Conservation (phyloP, 2,113 vertebrate genomes). For the human (Homo sapiens) region GRCh38 chr16:82755501-82756000, state of each 20-base stretch:
- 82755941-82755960: not conserved
- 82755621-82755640: not conserved
- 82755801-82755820: not conserved
- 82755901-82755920: not conserved
- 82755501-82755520: not conserved
- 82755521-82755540: conserved; percentile 21
- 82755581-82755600: not conserved
- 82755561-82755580: not conserved
- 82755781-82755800: not conserved
- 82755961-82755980: not conserved
- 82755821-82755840: not conserved
- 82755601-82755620: not conserved
- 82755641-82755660: not conserved
- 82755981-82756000: not conserved
- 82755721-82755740: not conserved
- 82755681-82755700: not conserved
- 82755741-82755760: not conserved
- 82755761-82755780: not conserved
- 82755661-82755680: conserved; percentile 3
- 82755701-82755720: not conserved
- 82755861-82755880: not conserved
- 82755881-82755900: not conserved
- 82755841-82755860: not conserved
- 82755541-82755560: not conserved
- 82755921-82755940: not conserved